Conservation (phyloP, 1,140 invertebrate species). For the Bicyclus anynana region DNA sequence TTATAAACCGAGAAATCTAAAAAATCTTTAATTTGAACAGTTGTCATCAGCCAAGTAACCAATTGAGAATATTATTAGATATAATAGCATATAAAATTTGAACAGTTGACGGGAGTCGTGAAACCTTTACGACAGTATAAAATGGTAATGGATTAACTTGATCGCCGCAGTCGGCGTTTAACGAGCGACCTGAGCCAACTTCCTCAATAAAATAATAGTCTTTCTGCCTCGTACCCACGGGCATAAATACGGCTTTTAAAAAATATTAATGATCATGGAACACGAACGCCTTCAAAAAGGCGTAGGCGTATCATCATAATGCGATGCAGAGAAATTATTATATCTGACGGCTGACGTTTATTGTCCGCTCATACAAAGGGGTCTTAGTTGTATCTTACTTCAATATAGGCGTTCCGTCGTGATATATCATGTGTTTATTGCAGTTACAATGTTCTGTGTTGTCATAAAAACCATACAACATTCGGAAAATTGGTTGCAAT, state of each 20-base stretch:
- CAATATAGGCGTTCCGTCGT: background rate
- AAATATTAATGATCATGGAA: conserved; percentile 35
- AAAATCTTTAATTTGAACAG: background rate
- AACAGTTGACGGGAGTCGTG: conserved; percentile 59
- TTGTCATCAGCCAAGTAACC: conserved; percentile 5
- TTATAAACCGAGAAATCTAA: background rate
- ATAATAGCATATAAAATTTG: conserved; percentile 52
- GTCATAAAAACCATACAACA: background rate
- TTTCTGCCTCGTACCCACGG: conserved; percentile 35
- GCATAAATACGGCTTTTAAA: conserved; percentile 38
- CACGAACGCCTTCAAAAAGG: conserved; percentile 28
- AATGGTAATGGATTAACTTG: conserved; percentile 71
- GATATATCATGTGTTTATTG: background rate
- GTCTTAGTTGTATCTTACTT: conserved; percentile 1
- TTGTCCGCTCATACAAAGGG: conserved; percentile 1
- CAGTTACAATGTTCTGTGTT: background rate
- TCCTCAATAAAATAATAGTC: conserved; percentile 73
- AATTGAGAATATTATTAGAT: conserved; percentile 30
- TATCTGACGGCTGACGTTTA: conserved; percentile 6
- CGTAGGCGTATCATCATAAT: conserved; percentile 20
- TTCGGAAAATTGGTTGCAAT: background rate
- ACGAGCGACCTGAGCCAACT: conserved; percentile 63
- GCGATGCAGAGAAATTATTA: conserved; percentile 7
- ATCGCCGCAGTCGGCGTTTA: conserved; percentile 59
- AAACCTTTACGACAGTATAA: conserved; percentile 72